phyloP scores from a whole-genome alignment of 2,113 vertebrate genomes.

The Microcebus griseorufus region DNA sequence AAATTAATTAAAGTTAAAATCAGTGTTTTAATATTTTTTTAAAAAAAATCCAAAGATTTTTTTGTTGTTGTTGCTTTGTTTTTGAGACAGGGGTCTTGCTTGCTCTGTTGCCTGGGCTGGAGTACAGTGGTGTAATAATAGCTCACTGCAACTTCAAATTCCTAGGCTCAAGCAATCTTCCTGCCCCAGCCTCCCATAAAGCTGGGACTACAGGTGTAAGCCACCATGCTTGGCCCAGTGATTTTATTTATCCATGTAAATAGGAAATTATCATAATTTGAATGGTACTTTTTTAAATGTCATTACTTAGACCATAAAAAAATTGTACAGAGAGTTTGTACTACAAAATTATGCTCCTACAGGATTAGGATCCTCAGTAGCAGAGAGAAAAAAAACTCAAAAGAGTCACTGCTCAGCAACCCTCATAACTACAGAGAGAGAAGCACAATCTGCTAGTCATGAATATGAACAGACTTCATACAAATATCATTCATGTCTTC shows the following conservation, averaged over 20 bases:
- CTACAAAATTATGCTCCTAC: background rate
- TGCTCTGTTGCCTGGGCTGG: no score
- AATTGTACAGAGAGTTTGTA: background rate
- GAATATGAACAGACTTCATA: background rate
- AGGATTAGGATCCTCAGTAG: background rate
- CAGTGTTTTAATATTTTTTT: no score
- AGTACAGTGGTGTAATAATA: no score
- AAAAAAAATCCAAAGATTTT: no score
- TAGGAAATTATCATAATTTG: background rate
- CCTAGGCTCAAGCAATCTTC: no score
- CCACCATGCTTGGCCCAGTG: no score
- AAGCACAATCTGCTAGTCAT: background rate
- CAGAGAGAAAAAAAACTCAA: background rate
- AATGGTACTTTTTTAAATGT: background rate
- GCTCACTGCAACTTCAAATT: no score
- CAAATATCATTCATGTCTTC: background rate
- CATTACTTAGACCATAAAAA: background rate
- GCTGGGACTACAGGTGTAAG: no score
- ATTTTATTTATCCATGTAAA: slow-evolving; percentile 40
- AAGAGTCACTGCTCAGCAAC: background rate
- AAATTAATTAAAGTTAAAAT: no score
- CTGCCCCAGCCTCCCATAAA: no score
- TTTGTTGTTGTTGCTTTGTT: no score
- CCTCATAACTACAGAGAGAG: background rate
- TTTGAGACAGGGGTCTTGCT: no score